A percentile compares a stretch with the other conserved stretches of the same genome.
These are phyloP conservation scores for Xiphophorus couchianus DNA, from an alignment of 2,113 vertebrate genomes.

Conservation along the genomic window DNA sequence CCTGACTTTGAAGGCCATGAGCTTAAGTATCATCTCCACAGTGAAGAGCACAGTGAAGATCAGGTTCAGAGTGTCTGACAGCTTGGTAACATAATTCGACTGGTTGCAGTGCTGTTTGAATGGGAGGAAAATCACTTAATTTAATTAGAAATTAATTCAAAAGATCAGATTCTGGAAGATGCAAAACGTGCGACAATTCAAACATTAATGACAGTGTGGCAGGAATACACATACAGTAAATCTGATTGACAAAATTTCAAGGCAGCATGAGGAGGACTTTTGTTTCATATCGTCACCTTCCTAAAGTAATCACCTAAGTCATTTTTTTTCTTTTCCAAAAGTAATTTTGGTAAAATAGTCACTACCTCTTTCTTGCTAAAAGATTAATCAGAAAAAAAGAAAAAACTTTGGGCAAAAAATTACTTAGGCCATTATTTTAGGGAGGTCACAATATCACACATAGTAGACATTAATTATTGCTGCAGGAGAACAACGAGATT, in stretches of 20 bases:
- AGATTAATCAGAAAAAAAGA: no score
- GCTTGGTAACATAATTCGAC: slow-evolving; percentile 89
- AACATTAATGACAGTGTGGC: no score
- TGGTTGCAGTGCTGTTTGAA: slow-evolving; percentile 91
- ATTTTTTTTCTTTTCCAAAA: no score
- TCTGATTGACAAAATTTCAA: no score
- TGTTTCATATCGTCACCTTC: background rate
- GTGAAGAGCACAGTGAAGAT: slow-evolving; percentile 97
- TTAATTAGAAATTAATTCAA: background rate
- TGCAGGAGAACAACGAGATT: background rate
- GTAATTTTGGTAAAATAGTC: no score
- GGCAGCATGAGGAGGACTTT: background rate
- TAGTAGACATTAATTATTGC: background rate
- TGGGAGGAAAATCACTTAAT: background rate
- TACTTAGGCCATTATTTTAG: no score
- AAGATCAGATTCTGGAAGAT: background rate
- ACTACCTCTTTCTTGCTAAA: no score
- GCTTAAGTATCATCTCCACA: slow-evolving; percentile 95
- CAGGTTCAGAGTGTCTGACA: slow-evolving; percentile 92
- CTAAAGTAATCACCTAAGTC: no score
- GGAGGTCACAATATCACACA: background rate
- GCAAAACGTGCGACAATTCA: background rate
- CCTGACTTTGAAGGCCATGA: slow-evolving; percentile 95
- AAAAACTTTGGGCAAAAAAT: no score
- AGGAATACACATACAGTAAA: background rate